Base-by-base conservation (phyloP, 1,140 invertebrate genomes). In the Drosophila miranda region DNA sequence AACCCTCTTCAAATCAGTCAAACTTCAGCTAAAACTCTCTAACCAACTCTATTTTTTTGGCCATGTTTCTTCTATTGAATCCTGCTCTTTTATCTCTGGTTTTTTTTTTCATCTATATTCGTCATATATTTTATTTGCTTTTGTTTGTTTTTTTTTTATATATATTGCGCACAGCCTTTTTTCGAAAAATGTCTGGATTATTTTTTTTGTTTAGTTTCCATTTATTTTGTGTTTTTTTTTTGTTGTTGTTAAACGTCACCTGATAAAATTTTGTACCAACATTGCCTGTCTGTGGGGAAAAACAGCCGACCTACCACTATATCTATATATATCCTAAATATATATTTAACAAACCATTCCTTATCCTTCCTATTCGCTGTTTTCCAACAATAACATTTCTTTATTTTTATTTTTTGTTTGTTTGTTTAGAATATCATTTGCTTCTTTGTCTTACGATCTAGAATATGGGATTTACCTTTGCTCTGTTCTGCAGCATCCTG, bases 241-340 rank as follows among this genome's bases (percentile, higher is more conserved):
- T 56, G n/a, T n/a, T 69, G 19, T 19, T 19, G 19, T 19, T 49
- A 79, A 75, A 84, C 63, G 56, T 64, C 72, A 83, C 81, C 81
- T 86, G 81, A 86, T 86, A 74, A 86, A 70, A 77, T 74, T 86
- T 86, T 86, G 81, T 86, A 86, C 81, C 81, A 86, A 87, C 81
- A 54, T 84, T 86, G 73, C 57, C 76, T 58, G 56, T 51, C 57
- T 72, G 21, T 72, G 21, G 42, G 53, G 67, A 53, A 73, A 71
- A 56, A 28, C 71, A 73, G 45, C 69, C 51, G 54, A 60, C 56
- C 60, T 54, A 55, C 38, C 56, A 49, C 48, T 51, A 56, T 19
- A 46, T 9, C 5, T 8, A 8, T 8, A 30, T 30, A 7, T 30
- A 30, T 30, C 28, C 48, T 50, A 59, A 14, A 46, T 66, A 57